Percentiles rank a stretch among this genome's conserved stretches.
phyloP scores from a whole-genome alignment of 2,113 vertebrate genomes.

The Mola mola region DNA sequence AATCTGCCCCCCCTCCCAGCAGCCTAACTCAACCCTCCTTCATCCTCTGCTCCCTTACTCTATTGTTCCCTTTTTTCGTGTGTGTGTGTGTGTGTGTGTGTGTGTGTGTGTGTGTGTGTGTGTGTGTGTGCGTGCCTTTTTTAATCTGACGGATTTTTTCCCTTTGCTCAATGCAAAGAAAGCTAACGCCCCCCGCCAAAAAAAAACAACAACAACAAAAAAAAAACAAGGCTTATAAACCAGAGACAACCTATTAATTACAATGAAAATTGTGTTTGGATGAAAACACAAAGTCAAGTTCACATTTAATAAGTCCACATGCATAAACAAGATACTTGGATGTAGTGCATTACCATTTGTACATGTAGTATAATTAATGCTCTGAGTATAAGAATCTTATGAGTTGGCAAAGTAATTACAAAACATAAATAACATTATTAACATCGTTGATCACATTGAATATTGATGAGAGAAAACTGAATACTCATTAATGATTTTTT shows the following conservation, averaged over 20 bases:
- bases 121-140: conserved; percentile 30
- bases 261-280: conserved; percentile 26
- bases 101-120: conserved; percentile 28
- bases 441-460: no score
- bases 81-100: conserved; percentile 17
- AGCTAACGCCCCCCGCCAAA: no score
- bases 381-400: background rate
- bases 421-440: background rate
- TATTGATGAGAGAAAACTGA: background rate
- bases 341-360: background rate
- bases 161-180: conserved; percentile 37
- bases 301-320: conserved; percentile 1
- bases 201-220: no score
- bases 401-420: background rate
- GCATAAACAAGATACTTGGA: background rate
- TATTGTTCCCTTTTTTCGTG: conserved; percentile 7
- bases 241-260: conserved; percentile 16
- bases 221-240: conserved; percentile 41
- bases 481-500: background rate
- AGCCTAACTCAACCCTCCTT: background rate
- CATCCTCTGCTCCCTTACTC: conserved; percentile 7
- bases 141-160: conserved; percentile 61
- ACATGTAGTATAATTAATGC: background rate
- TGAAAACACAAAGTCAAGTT: conserved; percentile 12
- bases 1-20: conserved; percentile 14